phyloP scores from a whole-genome alignment of 2,113 vertebrate species.

The Corydoras sp. region DNA sequence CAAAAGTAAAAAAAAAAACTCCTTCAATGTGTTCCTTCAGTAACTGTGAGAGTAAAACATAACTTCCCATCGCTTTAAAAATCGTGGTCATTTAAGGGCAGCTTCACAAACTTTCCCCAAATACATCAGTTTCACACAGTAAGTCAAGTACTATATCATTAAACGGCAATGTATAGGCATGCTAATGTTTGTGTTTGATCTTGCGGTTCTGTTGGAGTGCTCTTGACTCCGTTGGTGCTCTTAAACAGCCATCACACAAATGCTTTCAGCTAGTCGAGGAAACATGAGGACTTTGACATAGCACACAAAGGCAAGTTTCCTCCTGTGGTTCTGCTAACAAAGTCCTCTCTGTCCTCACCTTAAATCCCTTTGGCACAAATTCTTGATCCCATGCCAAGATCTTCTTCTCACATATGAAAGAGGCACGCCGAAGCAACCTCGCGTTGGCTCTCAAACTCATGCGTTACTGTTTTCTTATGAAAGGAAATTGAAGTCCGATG shows the following conservation, averaged over 20 bases:
- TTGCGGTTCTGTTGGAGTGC: constrained; percentile 50
- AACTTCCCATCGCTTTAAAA: no score
- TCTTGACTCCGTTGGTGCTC: constrained; percentile 61
- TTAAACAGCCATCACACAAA: constrained; percentile 47
- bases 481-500: constrained; percentile 22
- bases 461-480: constrained; percentile 1
- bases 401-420: constrained; percentile 10
- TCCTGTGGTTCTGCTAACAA: constrained; percentile 34
- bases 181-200: constrained; percentile 53
- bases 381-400: constrained; percentile 32
- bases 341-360: constrained; percentile 40
- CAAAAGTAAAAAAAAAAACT: no score
- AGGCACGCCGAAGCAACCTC: constrained; percentile 12
- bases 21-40: no score
- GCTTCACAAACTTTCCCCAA: constrained; percentile 43
- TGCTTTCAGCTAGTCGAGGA: constrained; percentile 42
- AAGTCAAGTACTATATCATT: constrained; percentile 45
- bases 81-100: constrained; percentile 20
- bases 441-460: neutral
- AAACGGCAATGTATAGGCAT: constrained; percentile 39
- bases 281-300: constrained; percentile 28
- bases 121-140: constrained; percentile 50
- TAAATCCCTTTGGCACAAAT: constrained; percentile 37
- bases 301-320: constrained; percentile 37
- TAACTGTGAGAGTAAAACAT: no score